A percentile compares a stretch with the other conserved stretches of the same genome.
Conservation (phyloP, 2,113 vertebrate genomes). For the Cervus canadensis region DNA sequence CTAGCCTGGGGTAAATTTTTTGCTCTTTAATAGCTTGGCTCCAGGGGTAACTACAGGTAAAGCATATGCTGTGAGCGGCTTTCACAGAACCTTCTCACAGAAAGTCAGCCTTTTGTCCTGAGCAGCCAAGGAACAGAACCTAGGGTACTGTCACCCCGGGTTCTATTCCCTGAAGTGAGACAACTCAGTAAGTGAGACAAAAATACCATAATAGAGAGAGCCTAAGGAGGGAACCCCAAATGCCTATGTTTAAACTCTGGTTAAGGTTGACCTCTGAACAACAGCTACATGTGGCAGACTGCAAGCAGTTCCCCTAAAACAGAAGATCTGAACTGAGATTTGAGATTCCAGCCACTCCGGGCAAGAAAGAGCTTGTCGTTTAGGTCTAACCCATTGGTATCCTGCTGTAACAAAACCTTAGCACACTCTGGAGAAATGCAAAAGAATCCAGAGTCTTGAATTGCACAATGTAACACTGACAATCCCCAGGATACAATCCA, state of each 20-base stretch:
- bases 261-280: background rate
- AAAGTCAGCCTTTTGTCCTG: background rate
- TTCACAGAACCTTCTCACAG: background rate
- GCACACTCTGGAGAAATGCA: background rate
- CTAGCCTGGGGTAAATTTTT: background rate
- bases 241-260: background rate
- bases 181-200: background rate
- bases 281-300: background rate
- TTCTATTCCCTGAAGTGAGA: background rate
- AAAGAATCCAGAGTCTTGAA: background rate
- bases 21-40: background rate
- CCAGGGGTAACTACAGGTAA: background rate
- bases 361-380: background rate
- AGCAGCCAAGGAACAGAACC: background rate
- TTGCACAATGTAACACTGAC: background rate
- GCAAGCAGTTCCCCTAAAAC: background rate
- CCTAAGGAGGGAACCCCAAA: background rate
- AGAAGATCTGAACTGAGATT: background rate
- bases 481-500: background rate
- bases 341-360: background rate
- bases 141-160: background rate
- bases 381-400: background rate
- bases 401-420: background rate
- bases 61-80: background rate
- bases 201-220: background rate